Conservation (phyloP, 1,140 invertebrate genomes). For the Pogonognathellus flavescens region DNA sequence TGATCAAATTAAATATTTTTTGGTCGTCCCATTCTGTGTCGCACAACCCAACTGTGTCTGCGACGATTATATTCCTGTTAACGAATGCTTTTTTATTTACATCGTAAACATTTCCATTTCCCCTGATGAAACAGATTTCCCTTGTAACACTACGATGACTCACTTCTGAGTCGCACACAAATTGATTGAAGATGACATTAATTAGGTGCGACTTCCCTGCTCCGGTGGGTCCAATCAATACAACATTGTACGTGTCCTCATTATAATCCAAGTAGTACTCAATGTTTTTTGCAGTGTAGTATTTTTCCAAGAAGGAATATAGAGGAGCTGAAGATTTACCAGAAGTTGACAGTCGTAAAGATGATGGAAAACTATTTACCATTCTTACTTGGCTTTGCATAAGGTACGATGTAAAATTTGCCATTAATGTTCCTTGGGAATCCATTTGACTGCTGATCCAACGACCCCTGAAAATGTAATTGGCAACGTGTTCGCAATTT, state of each 20-base stretch:
- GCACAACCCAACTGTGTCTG: not conserved
- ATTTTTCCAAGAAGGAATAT: not conserved
- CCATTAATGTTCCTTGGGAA: too few species aligned
- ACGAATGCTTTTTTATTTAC: not conserved
- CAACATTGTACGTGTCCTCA: not conserved
- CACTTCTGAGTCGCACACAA: not conserved
- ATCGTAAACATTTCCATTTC: not conserved
- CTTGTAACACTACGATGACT: not conserved
- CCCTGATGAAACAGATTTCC: not conserved
- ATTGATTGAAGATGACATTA: constrained; percentile 16
- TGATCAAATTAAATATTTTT: not conserved
- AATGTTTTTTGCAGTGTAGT: not conserved
- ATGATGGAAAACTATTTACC: not conserved
- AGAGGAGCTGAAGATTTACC: too few species aligned
- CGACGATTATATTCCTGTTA: not conserved
- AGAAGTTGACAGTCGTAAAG: too few species aligned
- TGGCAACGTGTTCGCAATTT: too few species aligned
- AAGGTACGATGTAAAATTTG: not conserved
- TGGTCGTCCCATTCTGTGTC: not conserved
- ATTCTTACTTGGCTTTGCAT: not conserved
- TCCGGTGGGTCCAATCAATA: not conserved
- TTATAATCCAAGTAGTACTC: not conserved
- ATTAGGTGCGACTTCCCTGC: constrained; percentile 22
- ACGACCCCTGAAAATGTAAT: too few species aligned
- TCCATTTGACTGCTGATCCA: too few species aligned